Percentiles rank a stretch among this genome's conserved stretches.
These are phyloP conservation scores for Rhinolophus ferrumequinum DNA, from an alignment of 2,113 vertebrate genomes.

Conservation along the genomic window DNA sequence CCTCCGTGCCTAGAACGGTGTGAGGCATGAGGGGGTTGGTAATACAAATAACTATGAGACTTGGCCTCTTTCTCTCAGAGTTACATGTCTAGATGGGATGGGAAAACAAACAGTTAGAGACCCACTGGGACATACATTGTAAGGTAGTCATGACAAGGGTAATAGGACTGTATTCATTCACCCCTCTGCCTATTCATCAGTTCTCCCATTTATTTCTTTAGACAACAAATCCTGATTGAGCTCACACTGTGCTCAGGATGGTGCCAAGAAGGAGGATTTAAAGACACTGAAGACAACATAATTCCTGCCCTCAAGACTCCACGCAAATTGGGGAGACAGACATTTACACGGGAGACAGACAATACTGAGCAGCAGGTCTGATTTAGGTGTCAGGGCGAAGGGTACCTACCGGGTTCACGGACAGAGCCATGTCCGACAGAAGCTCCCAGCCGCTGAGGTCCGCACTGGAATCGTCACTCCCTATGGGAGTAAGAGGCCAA, in stretches of 20 bases:
- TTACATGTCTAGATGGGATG: constrained; percentile 50
- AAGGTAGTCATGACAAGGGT: constrained; percentile 63
- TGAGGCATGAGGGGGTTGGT: background rate
- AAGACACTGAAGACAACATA: constrained; percentile 23
- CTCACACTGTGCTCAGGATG: constrained; percentile 69
- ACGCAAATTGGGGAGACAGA: background rate
- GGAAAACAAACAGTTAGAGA: constrained; percentile 72
- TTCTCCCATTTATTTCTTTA: constrained; percentile 65
- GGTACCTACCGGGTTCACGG: constrained; percentile 43
- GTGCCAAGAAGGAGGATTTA: constrained; percentile 50
- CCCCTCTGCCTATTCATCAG: constrained; percentile 58
- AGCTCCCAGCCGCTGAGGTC: constrained; percentile 45
- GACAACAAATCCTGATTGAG: constrained; percentile 70
- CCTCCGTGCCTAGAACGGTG: constrained; percentile 39
- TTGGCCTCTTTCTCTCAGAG: constrained; percentile 22
- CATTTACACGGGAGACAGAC: constrained; percentile 21
- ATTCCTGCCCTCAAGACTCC: constrained; percentile 6
- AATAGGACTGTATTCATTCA: constrained; percentile 62
- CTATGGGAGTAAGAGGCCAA: constrained; percentile 52
- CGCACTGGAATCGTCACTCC: constrained; percentile 2
- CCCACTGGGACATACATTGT: constrained; percentile 58
- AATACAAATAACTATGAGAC: constrained; percentile 26
- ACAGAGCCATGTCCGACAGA: constrained; percentile 8
- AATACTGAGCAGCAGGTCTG: background rate
- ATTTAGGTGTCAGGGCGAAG: background rate